A percentile compares a stretch with the other conserved stretches of the same genome.
Conservation (phyloP, 2,888 invertebrate genomes). For the Coleophora flavipennella region DNA sequence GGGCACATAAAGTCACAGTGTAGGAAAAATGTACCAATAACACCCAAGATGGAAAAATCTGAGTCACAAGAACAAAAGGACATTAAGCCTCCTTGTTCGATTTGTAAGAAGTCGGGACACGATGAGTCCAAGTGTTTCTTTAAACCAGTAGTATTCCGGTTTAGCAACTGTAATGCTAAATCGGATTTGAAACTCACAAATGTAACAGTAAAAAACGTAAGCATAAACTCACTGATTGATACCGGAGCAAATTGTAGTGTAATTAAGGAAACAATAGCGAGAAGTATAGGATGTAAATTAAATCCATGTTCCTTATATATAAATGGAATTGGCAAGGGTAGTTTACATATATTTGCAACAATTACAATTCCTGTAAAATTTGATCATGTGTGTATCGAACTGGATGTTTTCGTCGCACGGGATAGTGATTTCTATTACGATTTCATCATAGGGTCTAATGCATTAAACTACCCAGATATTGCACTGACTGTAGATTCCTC, state of each 20-base stretch:
- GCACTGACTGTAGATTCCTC: slow-evolving; percentile 6
- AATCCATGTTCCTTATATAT: slow-evolving; percentile 3
- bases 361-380: slow-evolving; percentile 13
- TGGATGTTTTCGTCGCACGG: slow-evolving; percentile 12
- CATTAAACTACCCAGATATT: slow-evolving; percentile 10
- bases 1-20: slow-evolving; percentile 7
- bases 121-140: slow-evolving; percentile 5
- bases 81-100: slow-evolving; percentile 7
- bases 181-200: slow-evolving; percentile 7
- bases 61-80: too few relatives aligned
- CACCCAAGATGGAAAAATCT: too few relatives aligned
- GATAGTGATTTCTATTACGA: slow-evolving; percentile 11
- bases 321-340: slow-evolving; percentile 11
- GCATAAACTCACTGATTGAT: slow-evolving; percentile 11
- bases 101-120: slow-evolving; percentile 15
- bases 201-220: slow-evolving; percentile 7
- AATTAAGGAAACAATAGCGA: slow-evolving; percentile 14
- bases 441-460: slow-evolving; percentile 9
- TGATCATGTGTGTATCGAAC: slow-evolving; percentile 13
- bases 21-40: too few relatives aligned
- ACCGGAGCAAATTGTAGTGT: slow-evolving; percentile 17
- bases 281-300: slow-evolving; percentile 5
- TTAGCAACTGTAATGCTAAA: neutral
- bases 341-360: slow-evolving; percentile 8
- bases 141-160: neutral